phyloP scores from a whole-genome alignment of 2,888 invertebrate genomes.

The Drosophila neonasuta region DNA sequence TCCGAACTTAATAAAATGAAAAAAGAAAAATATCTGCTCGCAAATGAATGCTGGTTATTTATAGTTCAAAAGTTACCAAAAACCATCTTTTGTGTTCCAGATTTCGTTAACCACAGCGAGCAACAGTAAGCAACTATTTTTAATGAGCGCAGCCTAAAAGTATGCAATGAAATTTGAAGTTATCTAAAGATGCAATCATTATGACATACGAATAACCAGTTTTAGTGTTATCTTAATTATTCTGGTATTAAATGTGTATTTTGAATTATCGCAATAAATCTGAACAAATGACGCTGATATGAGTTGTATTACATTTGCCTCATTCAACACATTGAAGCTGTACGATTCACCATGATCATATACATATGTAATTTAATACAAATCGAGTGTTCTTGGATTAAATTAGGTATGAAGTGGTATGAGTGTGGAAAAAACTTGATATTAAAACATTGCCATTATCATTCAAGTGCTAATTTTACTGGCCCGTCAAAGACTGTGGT shows the following conservation, averaged over 20 bases:
- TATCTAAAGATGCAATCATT: not conserved
- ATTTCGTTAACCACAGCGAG: not conserved
- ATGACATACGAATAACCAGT: slow-evolving; percentile 2
- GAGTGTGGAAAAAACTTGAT: slow-evolving; percentile 30
- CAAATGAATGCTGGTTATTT: not conserved
- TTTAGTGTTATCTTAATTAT: slow-evolving; percentile 7
- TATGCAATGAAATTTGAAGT: slow-evolving; percentile 32
- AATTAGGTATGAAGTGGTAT: slow-evolving; percentile 1
- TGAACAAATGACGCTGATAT: not conserved
- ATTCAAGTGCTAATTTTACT: slow-evolving; percentile 75
- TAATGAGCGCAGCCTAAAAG: slow-evolving; percentile 32
- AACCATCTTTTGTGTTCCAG: not conserved
- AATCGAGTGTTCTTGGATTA: not conserved
- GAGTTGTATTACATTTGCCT: not conserved
- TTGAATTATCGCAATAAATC: slow-evolving; percentile 1
- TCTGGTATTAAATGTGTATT: not conserved
- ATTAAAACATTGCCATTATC: slow-evolving; percentile 75
- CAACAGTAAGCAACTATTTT: not conserved
- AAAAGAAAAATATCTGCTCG: too few relatives aligned
- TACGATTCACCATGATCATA: not conserved
- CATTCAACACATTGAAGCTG: not conserved
- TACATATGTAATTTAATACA: not conserved
- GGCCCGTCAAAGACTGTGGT: slow-evolving; percentile 37
- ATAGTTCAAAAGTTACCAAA: not conserved
- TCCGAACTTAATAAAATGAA: too few relatives aligned